Evolutionary conservation across 2,888 invertebrate species (phyloP).

Genomic region (Platycheirus rosarum): DNA sequence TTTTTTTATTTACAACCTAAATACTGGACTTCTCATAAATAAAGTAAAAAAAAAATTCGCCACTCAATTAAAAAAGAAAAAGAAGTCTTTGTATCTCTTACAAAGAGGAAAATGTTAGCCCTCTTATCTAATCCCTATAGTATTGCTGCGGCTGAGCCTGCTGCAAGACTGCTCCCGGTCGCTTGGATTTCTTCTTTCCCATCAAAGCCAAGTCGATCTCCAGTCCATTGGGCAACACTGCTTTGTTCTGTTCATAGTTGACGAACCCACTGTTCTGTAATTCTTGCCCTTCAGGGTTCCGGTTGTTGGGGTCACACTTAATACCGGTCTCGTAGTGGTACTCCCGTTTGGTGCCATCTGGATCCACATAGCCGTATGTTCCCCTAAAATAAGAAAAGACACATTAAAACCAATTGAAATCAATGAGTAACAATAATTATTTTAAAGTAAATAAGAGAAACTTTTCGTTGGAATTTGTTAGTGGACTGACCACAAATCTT

Average conservation of each 20-base stretch:
- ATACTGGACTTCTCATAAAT: conserved; percentile 65
- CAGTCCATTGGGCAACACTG: conserved; percentile 88
- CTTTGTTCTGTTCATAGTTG: conserved; percentile 89
- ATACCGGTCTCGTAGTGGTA: conserved; percentile 93
- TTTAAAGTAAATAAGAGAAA: too few relatives aligned
- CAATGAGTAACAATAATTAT: too few relatives aligned
- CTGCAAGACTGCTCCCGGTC: conserved; percentile 83
- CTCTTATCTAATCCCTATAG: conserved; percentile 78
- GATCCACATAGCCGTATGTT: conserved; percentile 92
- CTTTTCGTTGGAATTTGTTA: too few relatives aligned
- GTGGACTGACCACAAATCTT: too few relatives aligned
- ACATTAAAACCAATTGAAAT: too few relatives aligned
- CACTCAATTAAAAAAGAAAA: conserved; percentile 42
- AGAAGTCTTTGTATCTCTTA: conserved; percentile 53
- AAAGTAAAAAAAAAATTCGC: conserved; percentile 52
- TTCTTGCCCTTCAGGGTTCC: conserved; percentile 83
- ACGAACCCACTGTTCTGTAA: conserved; percentile 86
- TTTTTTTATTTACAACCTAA: conserved; percentile 67
- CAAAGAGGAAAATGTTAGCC: conserved; percentile 2
- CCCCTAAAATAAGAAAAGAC: conserved; percentile 83
- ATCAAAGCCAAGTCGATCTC: conserved; percentile 87
- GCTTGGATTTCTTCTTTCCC: conserved; percentile 87
- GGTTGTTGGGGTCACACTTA: conserved; percentile 84
- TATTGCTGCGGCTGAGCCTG: conserved; percentile 71
- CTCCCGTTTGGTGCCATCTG: conserved; percentile 91